Evolutionary conservation across 1,140 invertebrate genomes (phyloP), one percentile per base, ranked within the genome.

Genomic region (Drosophila quadrilineata): DNA sequence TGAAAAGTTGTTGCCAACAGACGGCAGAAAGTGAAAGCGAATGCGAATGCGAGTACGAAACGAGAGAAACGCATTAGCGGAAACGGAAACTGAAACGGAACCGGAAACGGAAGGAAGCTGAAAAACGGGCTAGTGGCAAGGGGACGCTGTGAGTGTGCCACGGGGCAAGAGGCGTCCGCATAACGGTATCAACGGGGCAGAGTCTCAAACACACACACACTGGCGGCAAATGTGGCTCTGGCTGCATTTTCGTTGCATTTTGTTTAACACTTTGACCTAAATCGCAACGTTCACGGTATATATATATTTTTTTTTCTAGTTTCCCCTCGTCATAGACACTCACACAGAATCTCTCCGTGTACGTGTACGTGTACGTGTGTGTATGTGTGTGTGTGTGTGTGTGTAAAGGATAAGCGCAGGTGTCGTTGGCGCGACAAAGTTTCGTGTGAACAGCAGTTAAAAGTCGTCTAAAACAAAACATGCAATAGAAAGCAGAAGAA

Each of bases 241-340:
- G 77, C 64, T 84, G 73, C 77, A 84, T 84, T 84, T n/a, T n/a
- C n/a, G 65, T 66, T 72, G 60, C n/a, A n/a, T 57, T 85, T 67
- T 71, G 77, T 63, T n/a, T 74, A 70, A 43, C 70, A 85, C 77
- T 77, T 64, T 84, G 79, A 85, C 79, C 79, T 75, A 84, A 85
- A 84, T 84, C 74, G 73, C 31, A 52, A 29, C 52, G 60, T 49
- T 28, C 36, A 29, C 19, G 41, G n/a, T n/a, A n/a, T n/a, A n/a
- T n/a, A n/a, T n/a, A n/a, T n/a, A n/a, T n/a, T n/a, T n/a, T n/a
- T n/a, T n/a, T n/a, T n/a, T n/a, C n/a, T n/a, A n/a, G n/a, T n/a
- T n/a, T n/a, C n/a, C n/a, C n/a, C n/a, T n/a, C n/a, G n/a, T n/a
- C n/a, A n/a, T n/a, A n/a, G n/a, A n/a, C n/a, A n/a, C n/a, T 46